phyloP scores from a whole-genome alignment of 2,113 vertebrate species.

The Xyrauchen texanus region DNA sequence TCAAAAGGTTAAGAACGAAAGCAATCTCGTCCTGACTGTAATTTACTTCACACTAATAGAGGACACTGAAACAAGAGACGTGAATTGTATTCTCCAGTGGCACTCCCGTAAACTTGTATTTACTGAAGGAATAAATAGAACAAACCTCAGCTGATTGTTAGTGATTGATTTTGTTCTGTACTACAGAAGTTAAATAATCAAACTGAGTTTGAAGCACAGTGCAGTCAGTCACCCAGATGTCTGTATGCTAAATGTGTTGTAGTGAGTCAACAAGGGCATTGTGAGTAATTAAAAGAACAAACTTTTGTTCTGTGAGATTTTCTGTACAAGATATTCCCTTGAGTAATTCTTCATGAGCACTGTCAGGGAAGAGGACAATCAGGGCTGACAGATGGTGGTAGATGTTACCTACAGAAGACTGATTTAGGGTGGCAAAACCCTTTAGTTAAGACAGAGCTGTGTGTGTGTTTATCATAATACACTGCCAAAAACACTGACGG shows the following conservation, averaged over 20 bases:
- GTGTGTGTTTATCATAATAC: not conserved
- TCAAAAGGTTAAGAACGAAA: conserved; percentile 35
- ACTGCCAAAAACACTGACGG: conserved; percentile 28
- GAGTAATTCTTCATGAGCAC: no score
- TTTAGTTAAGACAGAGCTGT: not conserved
- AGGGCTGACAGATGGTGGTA: conserved; percentile 2
- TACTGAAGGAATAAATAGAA: conserved; percentile 54
- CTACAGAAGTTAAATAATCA: conserved; percentile 30
- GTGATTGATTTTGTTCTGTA: conserved; percentile 37
- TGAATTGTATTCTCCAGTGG: conserved; percentile 18
- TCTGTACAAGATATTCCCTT: no score
- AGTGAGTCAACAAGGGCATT: no score
- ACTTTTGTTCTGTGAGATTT: no score
- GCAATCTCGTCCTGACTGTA: not conserved
- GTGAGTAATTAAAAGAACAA: no score
- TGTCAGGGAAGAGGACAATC: not conserved
- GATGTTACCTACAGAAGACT: conserved; percentile 5
- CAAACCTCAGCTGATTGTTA: conserved; percentile 38
- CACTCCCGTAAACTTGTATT: conserved; percentile 48
- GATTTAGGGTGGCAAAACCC: conserved; percentile 6
- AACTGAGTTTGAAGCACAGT: not conserved
- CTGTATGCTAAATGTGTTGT: not conserved
- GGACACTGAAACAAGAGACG: conserved; percentile 12
- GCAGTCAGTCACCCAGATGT: no score
- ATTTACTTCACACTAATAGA: conserved; percentile 11